These are phyloP conservation scores for Pandemis heparana DNA, from an alignment of 2,888 invertebrate species.

Conservation along the genomic window DNA sequence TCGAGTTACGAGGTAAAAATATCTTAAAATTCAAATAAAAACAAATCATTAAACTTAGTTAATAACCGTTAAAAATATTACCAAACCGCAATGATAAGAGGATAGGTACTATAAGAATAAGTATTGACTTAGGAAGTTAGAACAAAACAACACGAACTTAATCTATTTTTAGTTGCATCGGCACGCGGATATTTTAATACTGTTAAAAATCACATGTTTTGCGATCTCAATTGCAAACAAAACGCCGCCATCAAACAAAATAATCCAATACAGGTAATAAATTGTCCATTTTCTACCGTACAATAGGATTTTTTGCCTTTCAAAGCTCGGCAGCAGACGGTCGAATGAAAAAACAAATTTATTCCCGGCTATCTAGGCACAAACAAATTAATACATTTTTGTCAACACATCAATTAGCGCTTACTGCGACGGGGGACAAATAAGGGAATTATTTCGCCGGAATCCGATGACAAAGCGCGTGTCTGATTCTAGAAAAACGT, in stretches of 20 bases:
- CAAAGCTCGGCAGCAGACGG: slow-evolving; percentile 25
- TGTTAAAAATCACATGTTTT: not conserved
- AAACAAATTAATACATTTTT: slow-evolving; percentile 45
- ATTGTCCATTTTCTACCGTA: slow-evolving; percentile 24
- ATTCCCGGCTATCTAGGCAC: slow-evolving; percentile 33
- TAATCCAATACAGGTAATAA: slow-evolving; percentile 35
- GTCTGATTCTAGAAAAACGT: slow-evolving; percentile 30
- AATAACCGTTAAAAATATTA: too few species aligned
- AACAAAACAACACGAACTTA: not conserved
- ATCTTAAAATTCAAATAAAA: too few species aligned
- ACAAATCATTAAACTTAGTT: too few species aligned
- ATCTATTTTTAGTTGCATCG: not conserved
- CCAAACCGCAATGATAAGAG: too few species aligned
- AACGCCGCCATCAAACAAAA: slow-evolving; percentile 18
- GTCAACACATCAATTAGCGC: slow-evolving; percentile 53
- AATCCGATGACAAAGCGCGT: slow-evolving; percentile 48
- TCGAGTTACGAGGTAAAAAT: not conserved
- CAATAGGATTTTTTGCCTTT: slow-evolving; percentile 29
- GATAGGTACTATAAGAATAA: not conserved
- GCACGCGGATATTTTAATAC: not conserved
- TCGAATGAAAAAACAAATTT: slow-evolving; percentile 31
- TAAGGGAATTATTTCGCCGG: slow-evolving; percentile 48
- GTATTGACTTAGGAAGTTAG: not conserved
- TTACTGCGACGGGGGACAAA: slow-evolving; percentile 47
- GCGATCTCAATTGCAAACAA: slow-evolving; percentile 19